Evolutionary conservation across 2,888 invertebrate species (phyloP).

Genomic region (Tipula lateralis): DNA sequence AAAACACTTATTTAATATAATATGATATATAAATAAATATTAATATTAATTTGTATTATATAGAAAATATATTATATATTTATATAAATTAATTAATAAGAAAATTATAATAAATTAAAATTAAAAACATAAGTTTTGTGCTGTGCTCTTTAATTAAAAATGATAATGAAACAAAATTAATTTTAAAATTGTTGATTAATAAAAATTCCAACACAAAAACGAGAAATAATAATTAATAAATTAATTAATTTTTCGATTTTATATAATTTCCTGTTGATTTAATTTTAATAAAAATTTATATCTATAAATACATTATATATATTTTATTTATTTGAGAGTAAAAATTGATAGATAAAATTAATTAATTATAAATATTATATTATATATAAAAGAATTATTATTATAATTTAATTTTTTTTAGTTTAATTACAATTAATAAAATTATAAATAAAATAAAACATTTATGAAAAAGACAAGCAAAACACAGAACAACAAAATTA

Average conservation of each 20-base stretch:
- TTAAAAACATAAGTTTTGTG: background rate
- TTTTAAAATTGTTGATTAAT: background rate
- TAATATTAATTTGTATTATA: background rate
- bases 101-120: background rate
- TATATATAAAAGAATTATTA: background rate
- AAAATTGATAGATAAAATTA: background rate
- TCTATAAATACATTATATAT: too few relatives aligned
- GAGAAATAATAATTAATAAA: background rate
- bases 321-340: background rate
- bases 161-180: background rate
- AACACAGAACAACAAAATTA: background rate
- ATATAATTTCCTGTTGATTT: background rate
- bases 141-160: background rate
- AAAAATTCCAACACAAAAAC: background rate
- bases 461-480: background rate
- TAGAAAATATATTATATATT: constrained; percentile 24
- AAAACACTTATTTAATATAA: background rate
- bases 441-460: background rate
- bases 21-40: background rate
- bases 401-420: background rate
- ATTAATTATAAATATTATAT: background rate
- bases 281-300: background rate
- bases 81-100: background rate
- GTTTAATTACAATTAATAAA: background rate
- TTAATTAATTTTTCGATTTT: background rate